Evolutionary conservation across 2,888 invertebrate species (phyloP), one percentile per base, ranked within the genome.

Genomic region (Epinotia bilunana): DNA sequence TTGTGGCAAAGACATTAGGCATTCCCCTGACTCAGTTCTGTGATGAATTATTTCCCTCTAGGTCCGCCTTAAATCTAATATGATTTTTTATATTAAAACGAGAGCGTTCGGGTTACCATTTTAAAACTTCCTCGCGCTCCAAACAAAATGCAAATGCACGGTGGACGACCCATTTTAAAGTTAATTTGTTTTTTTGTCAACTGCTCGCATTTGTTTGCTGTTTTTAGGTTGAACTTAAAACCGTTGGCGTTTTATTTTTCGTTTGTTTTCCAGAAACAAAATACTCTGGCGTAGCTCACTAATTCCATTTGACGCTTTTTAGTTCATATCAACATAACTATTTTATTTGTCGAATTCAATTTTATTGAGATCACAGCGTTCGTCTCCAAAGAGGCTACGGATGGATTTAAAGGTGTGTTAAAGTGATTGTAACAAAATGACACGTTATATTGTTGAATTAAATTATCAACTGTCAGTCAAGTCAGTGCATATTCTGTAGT

Each of bases 1-100:
- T 73, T 74, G 65, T 71, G 76, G 73, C 72, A 72, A 69, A 73
- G 76, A 63, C 76, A 76, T 73, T 73, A 76, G 70, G 65, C 70
- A 76, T 73, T 76, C 76, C 60, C 61, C 58, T 60, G 76, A 70
- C 75, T 72, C 67, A 13, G 61, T 49, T 62, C 28, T 46, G 65
- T 61, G 60, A 75, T 75, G 71, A 75, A 75, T 75, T 75, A 75
- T 72, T 75, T 75, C 74, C 33, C 57, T 68, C 60, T 49, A 71
- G 70, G 39, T 70, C 64, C 64, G 64, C 60, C 53, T 39, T 60
- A 43, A 55, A 69, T 64, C 20, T 63, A 58, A 64, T 74, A 74
- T 64, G 43, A 57, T 64, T 64, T 74, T 70, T 53, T 57, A 6
- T 20, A 23, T 12, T 16, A 43, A 63, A 74, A 69, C 20, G 23